Percentiles rank a stretch among this genome's conserved stretches.
These are phyloP conservation scores for Oscheius onirici DNA, from an alignment of 2,888 invertebrate species.

Conservation along the genomic window DNA sequence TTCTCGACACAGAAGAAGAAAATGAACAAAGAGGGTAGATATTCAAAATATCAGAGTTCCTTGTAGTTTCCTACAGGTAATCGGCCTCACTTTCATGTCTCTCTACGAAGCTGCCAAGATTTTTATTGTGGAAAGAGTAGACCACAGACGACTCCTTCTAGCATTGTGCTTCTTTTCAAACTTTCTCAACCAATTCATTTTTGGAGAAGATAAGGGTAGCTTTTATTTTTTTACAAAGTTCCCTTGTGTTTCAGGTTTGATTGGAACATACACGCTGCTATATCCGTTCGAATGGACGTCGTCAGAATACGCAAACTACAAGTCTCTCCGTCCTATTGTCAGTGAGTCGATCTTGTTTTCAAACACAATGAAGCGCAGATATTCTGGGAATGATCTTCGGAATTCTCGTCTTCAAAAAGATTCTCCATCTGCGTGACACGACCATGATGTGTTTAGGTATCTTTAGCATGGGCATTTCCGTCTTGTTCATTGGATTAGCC, in stretches of 20 bases:
- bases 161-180: slow-evolving; percentile 59
- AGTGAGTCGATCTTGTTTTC: slow-evolving; percentile 38
- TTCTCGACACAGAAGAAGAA: not conserved
- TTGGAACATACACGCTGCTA: slow-evolving; percentile 63
- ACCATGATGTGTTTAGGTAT: slow-evolving; percentile 60
- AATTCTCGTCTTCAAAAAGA: slow-evolving; percentile 56
- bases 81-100: slow-evolving; percentile 48
- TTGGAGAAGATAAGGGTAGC: slow-evolving; percentile 64
- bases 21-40: not conserved
- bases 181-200: slow-evolving; percentile 64
- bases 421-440: slow-evolving; percentile 57
- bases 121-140: slow-evolving; percentile 46
- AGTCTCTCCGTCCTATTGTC: slow-evolving; percentile 59
- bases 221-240: not conserved
- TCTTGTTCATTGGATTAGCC: slow-evolving; percentile 62
- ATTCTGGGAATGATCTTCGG: slow-evolving; percentile 63
- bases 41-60: not conserved
- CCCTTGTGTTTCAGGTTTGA: slow-evolving; percentile 51
- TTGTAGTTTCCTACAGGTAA: slow-evolving; percentile 36
- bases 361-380: slow-evolving; percentile 48
- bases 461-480: slow-evolving; percentile 52
- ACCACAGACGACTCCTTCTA: slow-evolving; percentile 51
- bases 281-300: slow-evolving; percentile 65
- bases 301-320: slow-evolving; percentile 56
- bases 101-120: slow-evolving; percentile 53